These are phyloP conservation scores for Noctilio leporinus DNA, from an alignment of 2,113 vertebrate species.

Conservation along the genomic window DNA sequence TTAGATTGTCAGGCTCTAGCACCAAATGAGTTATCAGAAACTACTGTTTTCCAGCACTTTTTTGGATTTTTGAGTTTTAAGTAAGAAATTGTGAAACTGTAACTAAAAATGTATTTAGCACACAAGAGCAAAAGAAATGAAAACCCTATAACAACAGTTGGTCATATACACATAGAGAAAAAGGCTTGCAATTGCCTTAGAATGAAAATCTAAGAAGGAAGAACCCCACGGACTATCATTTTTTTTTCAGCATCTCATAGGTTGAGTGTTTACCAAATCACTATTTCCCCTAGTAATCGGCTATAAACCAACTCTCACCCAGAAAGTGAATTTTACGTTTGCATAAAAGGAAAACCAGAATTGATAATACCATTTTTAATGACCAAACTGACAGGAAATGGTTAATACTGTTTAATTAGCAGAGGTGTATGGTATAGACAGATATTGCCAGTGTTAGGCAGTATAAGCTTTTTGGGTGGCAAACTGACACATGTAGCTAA, in stretches of 20 bases:
- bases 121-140: background rate
- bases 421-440: background rate
- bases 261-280: background rate
- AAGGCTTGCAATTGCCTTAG: background rate
- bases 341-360: background rate
- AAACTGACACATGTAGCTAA: background rate
- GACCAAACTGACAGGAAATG: background rate
- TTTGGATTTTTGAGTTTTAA: background rate
- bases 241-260: background rate
- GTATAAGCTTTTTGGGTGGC: background rate
- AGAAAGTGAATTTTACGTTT: background rate
- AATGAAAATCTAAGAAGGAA: background rate
- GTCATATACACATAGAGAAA: background rate
- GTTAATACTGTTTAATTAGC: background rate
- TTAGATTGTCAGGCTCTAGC: background rate
- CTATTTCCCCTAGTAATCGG: background rate
- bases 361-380: background rate
- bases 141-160: background rate
- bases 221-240: background rate
- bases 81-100: background rate
- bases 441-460: background rate
- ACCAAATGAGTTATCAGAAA: background rate
- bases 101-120: background rate
- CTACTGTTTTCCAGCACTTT: background rate
- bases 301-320: background rate